These are phyloP conservation scores for Oncopodura yosiiana DNA, from an alignment of 1,140 invertebrate species.

Conservation along the genomic window DNA sequence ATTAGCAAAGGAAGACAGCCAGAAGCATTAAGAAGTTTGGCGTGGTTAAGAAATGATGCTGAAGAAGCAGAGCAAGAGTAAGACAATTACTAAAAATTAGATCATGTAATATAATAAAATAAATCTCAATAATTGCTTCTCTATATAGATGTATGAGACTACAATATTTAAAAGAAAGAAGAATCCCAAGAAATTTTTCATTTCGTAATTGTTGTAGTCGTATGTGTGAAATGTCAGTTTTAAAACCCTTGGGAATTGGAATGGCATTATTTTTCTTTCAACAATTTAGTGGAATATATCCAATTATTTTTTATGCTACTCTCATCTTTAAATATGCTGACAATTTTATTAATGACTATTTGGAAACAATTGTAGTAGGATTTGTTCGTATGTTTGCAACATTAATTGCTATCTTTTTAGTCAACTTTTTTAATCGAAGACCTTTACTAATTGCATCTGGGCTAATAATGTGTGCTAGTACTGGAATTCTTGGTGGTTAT, in stretches of 20 bases:
- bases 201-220: constrained; percentile 39
- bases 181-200: constrained; percentile 31
- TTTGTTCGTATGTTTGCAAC: constrained; percentile 33
- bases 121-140: constrained; percentile 7
- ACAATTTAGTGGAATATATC: constrained; percentile 65
- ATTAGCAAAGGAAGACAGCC: constrained; percentile 42
- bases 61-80: constrained; percentile 37
- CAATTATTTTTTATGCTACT: constrained; percentile 62
- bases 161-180: constrained; percentile 41
- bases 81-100: too few species aligned
- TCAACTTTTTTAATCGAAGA: constrained; percentile 42
- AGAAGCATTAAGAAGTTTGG: constrained; percentile 40
- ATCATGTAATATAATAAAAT: not conserved
- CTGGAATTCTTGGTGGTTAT: constrained; percentile 32
- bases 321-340: constrained; percentile 46
- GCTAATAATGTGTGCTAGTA: constrained; percentile 30
- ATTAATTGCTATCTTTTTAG: constrained; percentile 36
- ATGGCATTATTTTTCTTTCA: constrained; percentile 61
- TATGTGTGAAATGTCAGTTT: constrained; percentile 42
- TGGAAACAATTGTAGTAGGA: constrained; percentile 34
- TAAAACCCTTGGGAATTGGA: constrained; percentile 56
- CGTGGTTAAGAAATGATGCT: constrained; percentile 40
- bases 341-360: constrained; percentile 33
- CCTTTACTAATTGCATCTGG: constrained; percentile 35
- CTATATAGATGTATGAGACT: constrained; percentile 49